Evolutionary conservation across 2,797 vertebrate species (phyloP).

Genomic region (Nannoperca australis): DNA sequence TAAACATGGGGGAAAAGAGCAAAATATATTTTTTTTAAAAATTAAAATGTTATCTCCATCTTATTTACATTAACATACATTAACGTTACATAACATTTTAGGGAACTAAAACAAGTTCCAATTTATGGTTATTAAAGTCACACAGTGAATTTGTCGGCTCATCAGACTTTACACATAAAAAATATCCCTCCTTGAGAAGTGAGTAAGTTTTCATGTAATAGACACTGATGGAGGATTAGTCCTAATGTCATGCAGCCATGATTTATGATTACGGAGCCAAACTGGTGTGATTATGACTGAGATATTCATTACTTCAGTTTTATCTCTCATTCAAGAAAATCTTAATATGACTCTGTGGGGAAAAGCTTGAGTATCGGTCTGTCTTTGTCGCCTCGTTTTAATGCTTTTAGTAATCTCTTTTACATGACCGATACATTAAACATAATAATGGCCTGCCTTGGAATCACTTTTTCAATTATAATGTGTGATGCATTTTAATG

Average conservation of each 20-base stretch:
- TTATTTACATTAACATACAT: too few relatives aligned
- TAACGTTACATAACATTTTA: too few relatives aligned
- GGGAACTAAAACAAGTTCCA: not conserved
- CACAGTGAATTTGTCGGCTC: not conserved
- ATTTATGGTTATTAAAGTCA: not conserved
- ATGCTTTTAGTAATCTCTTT: slow-evolving; percentile 13
- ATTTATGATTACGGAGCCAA: not conserved
- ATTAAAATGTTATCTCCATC: not conserved
- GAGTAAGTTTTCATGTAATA: not conserved
- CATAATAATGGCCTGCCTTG: not conserved
- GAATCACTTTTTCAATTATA: slow-evolving; percentile 1
- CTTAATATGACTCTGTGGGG: slow-evolving; percentile 14
- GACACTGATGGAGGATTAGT: not conserved
- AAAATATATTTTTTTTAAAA: not conserved
- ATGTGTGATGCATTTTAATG: not conserved
- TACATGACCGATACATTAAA: slow-evolving; percentile 3
- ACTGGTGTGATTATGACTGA: not conserved
- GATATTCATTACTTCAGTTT: slow-evolving; percentile 4
- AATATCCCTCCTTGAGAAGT: not conserved
- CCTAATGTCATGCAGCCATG: not conserved
- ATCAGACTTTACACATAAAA: not conserved
- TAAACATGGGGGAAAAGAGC: not conserved
- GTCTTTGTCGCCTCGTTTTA: not conserved
- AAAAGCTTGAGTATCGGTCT: not conserved
- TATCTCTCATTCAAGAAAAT: slow-evolving; percentile 1